These are phyloP conservation scores for Cisticola juncidis DNA, from an alignment of 2,113 vertebrate genomes.

Conservation along the genomic window DNA sequence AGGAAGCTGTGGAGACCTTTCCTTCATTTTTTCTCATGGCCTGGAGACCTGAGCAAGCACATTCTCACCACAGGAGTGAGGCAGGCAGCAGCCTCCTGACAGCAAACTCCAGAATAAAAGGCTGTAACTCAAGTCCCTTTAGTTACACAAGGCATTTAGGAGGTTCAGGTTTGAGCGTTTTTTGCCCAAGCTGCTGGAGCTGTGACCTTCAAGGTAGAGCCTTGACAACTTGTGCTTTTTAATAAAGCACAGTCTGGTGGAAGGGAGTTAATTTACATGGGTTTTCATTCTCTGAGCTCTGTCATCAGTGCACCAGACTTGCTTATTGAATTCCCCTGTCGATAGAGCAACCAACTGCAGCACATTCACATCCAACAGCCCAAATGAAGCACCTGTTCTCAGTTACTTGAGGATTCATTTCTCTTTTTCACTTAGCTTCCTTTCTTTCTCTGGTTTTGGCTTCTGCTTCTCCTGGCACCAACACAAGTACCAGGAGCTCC, in stretches of 20 bases:
- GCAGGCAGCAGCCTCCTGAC: background rate
- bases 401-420: conserved; percentile 50
- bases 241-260: conserved; percentile 39
- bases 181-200: background rate
- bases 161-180: background rate
- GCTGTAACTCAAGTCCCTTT: background rate
- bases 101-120: background rate
- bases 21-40: background rate
- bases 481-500: background rate
- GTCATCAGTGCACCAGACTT: conserved; percentile 31
- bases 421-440: conserved; percentile 1
- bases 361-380: conserved; percentile 27
- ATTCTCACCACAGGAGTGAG: background rate
- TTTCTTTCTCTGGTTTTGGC: conserved; percentile 16
- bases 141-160: background rate
- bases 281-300: conserved; percentile 41
- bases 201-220: conserved; percentile 51
- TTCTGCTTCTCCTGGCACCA: conserved; percentile 14
- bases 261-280: conserved; percentile 35
- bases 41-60: background rate
- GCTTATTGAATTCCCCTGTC: conserved; percentile 39
- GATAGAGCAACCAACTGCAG: conserved; percentile 44
- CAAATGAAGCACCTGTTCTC: conserved; percentile 63
- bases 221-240: conserved; percentile 30
- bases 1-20: background rate